phyloP scores from a whole-genome alignment of 2,797 vertebrate genomes.

The Paramormyrops hopkinsi region DNA sequence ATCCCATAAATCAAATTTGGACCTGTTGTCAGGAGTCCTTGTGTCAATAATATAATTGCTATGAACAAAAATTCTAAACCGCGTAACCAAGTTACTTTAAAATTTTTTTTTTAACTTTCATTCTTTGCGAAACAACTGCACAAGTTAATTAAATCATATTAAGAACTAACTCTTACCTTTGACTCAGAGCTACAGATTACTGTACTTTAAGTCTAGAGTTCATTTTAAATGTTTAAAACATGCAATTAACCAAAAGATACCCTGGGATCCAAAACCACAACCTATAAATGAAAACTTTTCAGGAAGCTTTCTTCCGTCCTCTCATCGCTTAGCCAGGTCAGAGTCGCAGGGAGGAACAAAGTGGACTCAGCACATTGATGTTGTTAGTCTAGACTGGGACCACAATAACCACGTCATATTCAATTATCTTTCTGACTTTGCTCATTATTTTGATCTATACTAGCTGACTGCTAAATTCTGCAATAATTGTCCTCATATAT shows the following conservation, averaged over 20 bases:
- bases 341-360: background rate
- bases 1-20: background rate
- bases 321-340: background rate
- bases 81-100: background rate
- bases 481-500: background rate
- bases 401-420: background rate
- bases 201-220: background rate
- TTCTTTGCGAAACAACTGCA: background rate
- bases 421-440: background rate
- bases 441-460: background rate
- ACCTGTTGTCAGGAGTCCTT: background rate
- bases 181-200: background rate
- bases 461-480: background rate
- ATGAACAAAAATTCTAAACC: background rate
- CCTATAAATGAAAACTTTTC: background rate
- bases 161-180: background rate
- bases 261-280: background rate
- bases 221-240: background rate
- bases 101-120: background rate
- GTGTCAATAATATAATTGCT: background rate
- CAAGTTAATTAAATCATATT: background rate
- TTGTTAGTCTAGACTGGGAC: background rate
- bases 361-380: background rate
- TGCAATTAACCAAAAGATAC: background rate
- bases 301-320: background rate